phyloP scores from a whole-genome alignment of 2,888 invertebrate species.

The Coleophora deauratella region DNA sequence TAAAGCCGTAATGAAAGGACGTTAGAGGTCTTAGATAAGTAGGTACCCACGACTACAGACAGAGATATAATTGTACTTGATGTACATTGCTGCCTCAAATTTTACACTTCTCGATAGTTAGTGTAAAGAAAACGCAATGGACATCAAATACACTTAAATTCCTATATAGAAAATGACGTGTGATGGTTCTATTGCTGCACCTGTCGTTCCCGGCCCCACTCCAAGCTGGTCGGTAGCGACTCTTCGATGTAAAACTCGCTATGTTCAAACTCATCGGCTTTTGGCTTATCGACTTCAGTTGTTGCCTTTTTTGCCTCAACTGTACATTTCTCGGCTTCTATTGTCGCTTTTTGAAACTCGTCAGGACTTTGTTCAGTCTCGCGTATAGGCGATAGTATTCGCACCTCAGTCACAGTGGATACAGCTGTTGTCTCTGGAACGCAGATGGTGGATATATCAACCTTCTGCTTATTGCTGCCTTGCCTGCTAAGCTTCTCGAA shows the following conservation, averaged over 20 bases:
- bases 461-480: conserved; percentile 59
- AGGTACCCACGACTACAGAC: neutral
- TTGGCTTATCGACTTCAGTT: conserved; percentile 15
- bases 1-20: neutral
- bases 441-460: conserved; percentile 55
- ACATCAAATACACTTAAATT: too few relatives aligned
- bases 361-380: neutral
- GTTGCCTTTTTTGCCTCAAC: too few relatives aligned
- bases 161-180: too few relatives aligned
- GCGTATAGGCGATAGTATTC: conserved; percentile 14
- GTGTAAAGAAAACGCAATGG: too few relatives aligned
- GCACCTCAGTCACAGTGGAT: conserved; percentile 76
- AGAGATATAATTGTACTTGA: neutral
- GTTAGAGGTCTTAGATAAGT: conserved; percentile 1
- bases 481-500: conserved; percentile 84
- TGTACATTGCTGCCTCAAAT: too few relatives aligned
- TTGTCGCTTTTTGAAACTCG: too few relatives aligned
- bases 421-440: conserved; percentile 66
- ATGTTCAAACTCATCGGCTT: conserved; percentile 78
- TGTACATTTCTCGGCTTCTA: too few relatives aligned
- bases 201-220: conserved; percentile 75
- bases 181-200: conserved; percentile 32
- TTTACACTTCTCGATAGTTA: neutral
- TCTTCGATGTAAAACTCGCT: conserved; percentile 93
- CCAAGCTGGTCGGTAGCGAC: conserved; percentile 88